Base-by-base conservation (phyloP, 2,888 invertebrate species). In the Leptodirus hochenwartii region DNA sequence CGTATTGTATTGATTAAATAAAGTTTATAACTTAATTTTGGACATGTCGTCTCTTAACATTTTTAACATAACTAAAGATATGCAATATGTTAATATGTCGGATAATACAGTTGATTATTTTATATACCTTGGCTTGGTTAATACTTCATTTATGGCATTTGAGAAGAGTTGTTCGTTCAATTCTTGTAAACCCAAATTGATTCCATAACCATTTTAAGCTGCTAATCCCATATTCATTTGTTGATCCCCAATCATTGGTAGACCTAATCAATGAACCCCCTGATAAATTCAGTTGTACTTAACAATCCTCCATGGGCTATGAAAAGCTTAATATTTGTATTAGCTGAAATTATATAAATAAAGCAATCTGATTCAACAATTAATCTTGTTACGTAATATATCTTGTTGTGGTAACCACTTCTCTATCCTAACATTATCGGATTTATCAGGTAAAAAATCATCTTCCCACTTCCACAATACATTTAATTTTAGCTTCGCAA, bases 291-390 rank as follows among this genome's bases (percentile, higher is more conserved):
- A 0, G 50, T 57, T n/a, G 54, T 54, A 38, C 61, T 59, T 9
- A 60, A 40, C 4, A 60, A 35, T 1, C 61, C 61, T 3, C 59
- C 60, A 22, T 62, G 61, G 1, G 59, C 59, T 39, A 76, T 61
- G 41, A 76, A 73, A 1, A 67, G 43, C 44, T 58, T 62, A 6
- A 64, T 41, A 30, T 66, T 67, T 1, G 62, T 61, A 48, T 69
- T 68, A 1, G 62, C 66, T 26, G 17, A n/a, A n/a, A n/a, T n/a
- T n/a, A n/a, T n/a, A n/a, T n/a, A n/a, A 27, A 15, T 9, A 4
- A 26, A 25, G n/a, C n/a, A 23, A 31, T 13, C 12, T 16, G 4
- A 27, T 2, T 31, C 2, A 27, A 16, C 11, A 4, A 12, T 15
- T 26, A 8, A 16, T 32, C 2, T 30, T 17, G 9, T 26, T 34